phyloP scores from a whole-genome alignment of 1,140 invertebrate genomes.

The Neuroterus valhalla region DNA sequence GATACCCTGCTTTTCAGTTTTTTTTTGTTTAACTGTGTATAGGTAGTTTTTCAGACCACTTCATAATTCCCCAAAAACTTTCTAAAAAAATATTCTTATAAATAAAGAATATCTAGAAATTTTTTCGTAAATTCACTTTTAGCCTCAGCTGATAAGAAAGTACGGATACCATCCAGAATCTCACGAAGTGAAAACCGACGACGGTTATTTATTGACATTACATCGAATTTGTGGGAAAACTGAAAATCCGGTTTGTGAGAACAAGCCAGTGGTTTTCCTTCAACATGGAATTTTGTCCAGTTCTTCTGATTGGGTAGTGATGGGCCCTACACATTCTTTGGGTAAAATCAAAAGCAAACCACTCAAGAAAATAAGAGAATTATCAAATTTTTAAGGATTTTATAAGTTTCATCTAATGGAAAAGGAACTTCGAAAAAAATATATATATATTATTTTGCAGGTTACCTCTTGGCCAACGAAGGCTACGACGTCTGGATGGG shows the following conservation, averaged over 20 bases:
- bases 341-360: constrained; percentile 56
- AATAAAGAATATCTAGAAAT: too few relatives aligned
- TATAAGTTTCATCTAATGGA: constrained; percentile 64
- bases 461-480: constrained; percentile 75
- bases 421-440: too few relatives aligned
- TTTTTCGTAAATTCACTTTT: neutral
- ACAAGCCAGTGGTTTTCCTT: constrained; percentile 75
- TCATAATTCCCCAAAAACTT: too few relatives aligned
- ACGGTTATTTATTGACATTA: constrained; percentile 78
- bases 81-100: too few relatives aligned
- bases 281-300: constrained; percentile 87
- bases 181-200: constrained; percentile 74
- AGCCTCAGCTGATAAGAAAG: constrained; percentile 77
- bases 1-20: too few relatives aligned
- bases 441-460: constrained; percentile 40
- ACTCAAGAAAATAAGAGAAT: too few relatives aligned
- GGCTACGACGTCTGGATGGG: constrained; percentile 62
- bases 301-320: constrained; percentile 85
- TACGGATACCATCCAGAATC: constrained; percentile 77
- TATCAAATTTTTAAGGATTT: constrained; percentile 1
- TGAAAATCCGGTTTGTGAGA: constrained; percentile 45
- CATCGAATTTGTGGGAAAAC: constrained; percentile 76
- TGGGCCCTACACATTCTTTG: constrained; percentile 78
- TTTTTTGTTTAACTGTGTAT: too few relatives aligned
- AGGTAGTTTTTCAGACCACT: too few relatives aligned